Evolutionary conservation across 2,113 vertebrate species (phyloP), one percentile per base, ranked within the genome.

Genomic region (Collichthys lucidus): DNA sequence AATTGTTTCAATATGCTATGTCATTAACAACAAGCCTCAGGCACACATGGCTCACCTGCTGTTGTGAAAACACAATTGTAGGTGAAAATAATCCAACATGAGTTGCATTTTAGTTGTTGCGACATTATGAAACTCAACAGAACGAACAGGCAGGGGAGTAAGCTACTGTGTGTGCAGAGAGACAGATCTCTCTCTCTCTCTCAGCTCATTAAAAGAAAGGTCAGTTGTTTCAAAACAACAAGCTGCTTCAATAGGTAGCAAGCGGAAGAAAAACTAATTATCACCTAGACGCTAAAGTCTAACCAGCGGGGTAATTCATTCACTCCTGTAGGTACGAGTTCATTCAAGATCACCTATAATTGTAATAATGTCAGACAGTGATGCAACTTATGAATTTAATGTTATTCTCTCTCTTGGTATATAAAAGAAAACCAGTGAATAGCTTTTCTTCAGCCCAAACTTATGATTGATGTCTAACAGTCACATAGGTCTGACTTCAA

Each of bases 151-250:
- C 8, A 40, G 31, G 31, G 31, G 31, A 31, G 31, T 31, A 31
- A 31, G 31, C 31, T 31, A 4, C 31, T 31, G 31, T 31, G 31
- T 31, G 31, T 31, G 31, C 31, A 31, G 31, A 31, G 31, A 31
- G 31, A 31, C 31, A 31, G 31, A 31, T 35, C 35, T 40, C 35
- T 8, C 35, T 40, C 35, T 9, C 35, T 40, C 35, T 40, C 8
- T 40, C 35, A 9, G 24, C 59, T 64, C 69, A 60, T 72, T 75
- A 69, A 46, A 46, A 84, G 11, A 68, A 83, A 84, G 67, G 64
- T 85, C 53, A 79, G 49, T 42, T 50, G 47, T 75, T 73, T 72
- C n/a, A 55, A 65, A 88, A 79, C 57, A 88, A 79, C 82, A 87
- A 73, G 52, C 65, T 74, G 67, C 67, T 81, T 67, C 59, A 85